Conservation (phyloP, 2,113 vertebrate genomes). For the Mola mola region DNA sequence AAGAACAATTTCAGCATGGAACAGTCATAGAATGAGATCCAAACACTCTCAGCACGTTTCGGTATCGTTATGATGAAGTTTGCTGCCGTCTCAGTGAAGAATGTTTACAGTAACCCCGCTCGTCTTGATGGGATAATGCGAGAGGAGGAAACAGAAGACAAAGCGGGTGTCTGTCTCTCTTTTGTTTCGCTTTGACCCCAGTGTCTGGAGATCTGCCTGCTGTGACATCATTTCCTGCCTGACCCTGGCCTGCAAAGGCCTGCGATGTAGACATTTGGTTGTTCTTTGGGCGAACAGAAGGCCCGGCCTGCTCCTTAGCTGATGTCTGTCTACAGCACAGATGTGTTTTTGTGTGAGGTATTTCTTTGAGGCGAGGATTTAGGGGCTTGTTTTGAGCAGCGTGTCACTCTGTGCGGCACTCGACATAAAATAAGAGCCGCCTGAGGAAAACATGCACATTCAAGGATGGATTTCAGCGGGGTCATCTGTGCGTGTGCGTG, state of each 20-base stretch:
- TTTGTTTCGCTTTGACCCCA: too few species aligned
- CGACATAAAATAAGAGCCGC: conserved; percentile 24
- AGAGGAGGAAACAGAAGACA: conserved; percentile 47
- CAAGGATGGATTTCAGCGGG: conserved; percentile 47
- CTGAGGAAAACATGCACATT: conserved; percentile 21
- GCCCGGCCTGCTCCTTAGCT: conserved; percentile 4
- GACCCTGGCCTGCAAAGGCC: conserved; percentile 25
- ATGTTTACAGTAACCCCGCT: conserved; percentile 32
- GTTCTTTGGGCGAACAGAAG: conserved; percentile 49
- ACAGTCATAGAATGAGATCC: conserved; percentile 1
- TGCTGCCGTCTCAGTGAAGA: conserved; percentile 29
- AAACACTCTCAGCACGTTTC: conserved; percentile 17
- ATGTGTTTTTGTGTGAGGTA: conserved; percentile 43
- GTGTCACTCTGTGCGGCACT: conserved; percentile 27
- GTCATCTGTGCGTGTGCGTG: conserved; percentile 11
- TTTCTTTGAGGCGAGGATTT: conserved; percentile 24
- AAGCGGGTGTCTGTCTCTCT: conserved; percentile 57
- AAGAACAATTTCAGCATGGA: conserved; percentile 7
- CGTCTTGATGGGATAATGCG: conserved; percentile 46
- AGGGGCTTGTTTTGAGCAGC: conserved; percentile 40
- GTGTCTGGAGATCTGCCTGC: conserved; percentile 70
- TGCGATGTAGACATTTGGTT: conserved; percentile 38
- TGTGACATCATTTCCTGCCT: conserved; percentile 75
- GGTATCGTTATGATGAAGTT: conserved; percentile 24
- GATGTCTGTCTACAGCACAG: conserved; percentile 53